Base-by-base conservation (phyloP, 2,797 vertebrate genomes). In the Hephaestus fuliginosus region DNA sequence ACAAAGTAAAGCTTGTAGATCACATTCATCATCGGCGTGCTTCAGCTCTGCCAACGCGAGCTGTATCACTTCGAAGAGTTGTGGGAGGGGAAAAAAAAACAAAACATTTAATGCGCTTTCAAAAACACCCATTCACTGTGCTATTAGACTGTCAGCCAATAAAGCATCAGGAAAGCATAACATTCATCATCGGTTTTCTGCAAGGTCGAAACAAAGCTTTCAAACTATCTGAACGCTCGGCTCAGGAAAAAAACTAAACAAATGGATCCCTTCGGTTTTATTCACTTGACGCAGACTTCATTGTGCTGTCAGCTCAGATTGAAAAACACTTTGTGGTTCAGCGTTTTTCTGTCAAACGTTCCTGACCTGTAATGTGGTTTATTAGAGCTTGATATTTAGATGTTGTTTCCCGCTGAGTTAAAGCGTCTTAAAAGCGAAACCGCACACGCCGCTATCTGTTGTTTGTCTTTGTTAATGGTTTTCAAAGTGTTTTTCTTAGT, bases 131-230 rank as follows among this genome's bases (percentile, higher is more conserved):
- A 14, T 66, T 70, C 33, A n/a, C 51, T 58, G 66, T 52, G 49
- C 60, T 60, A 60, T 80, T 52, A 73, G 43, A 44, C 68, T 58
- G 74, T 73, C 69, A 57, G 43, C 53, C 30, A 49, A n/a, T 51
- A 61, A 77, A 74, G 28, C 60, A 22, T 41, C 46, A 17, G 78
- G 49, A 48, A 33, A 60, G 41, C 15, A 44, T 66, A 15, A 14
- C 76, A 22, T 77, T 62, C 22, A 69, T 78, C 65, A 49, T 60
- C 22, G 15, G 14, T 56, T 57, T 63, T 74, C 30, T 66, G 53
- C 58, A 73, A 78, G 76, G 79, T 75, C 20, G 14, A 73, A 73
- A 63, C 46, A 53, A 83, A 81, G 74, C 63, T 63, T 72, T 68
- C 13, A 73, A 58, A 74, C 44, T 36, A 1, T 44, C 51, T 46